Evolutionary conservation across 2,888 invertebrate species (phyloP).

Genomic region (Empis livida): DNA sequence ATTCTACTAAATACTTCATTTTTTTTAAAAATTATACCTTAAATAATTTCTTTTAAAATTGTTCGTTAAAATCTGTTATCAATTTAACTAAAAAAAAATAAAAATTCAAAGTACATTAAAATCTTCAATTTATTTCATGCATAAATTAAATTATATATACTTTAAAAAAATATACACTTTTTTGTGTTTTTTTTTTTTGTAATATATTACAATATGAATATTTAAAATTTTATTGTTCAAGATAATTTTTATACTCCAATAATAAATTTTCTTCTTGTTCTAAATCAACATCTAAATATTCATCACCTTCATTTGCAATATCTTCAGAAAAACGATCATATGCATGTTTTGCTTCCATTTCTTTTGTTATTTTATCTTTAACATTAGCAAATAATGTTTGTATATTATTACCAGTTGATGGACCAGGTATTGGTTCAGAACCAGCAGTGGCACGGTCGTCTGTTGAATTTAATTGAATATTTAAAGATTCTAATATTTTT

Average conservation of each 20-base stretch:
- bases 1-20: no score
- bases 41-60: no score
- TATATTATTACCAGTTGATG: conserved; percentile 18
- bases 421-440: conserved; percentile 12
- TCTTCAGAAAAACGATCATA: conserved; percentile 47
- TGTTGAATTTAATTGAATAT: conserved; percentile 21
- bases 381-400: conserved; percentile 15
- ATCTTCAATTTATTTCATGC: no score
- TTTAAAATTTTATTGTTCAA: not conserved
- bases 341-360: conserved; percentile 35
- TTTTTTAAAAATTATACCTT: no score
- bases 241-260: conserved; percentile 44
- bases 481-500: conserved; percentile 21
- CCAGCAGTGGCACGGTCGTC: conserved; percentile 9
- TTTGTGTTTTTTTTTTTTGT: no score
- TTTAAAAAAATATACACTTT: no score
- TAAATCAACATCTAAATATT: conserved; percentile 58
- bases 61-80: no score
- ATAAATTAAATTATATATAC: no score
- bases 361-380: conserved; percentile 20
- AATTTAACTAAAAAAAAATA: no score
- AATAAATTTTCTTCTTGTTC: conserved; percentile 56
- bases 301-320: conserved; percentile 47
- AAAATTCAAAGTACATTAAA: no score
- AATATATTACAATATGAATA: no score